phyloP scores from a whole-genome alignment of 2,888 invertebrate species.

The Carcina quercana region DNA sequence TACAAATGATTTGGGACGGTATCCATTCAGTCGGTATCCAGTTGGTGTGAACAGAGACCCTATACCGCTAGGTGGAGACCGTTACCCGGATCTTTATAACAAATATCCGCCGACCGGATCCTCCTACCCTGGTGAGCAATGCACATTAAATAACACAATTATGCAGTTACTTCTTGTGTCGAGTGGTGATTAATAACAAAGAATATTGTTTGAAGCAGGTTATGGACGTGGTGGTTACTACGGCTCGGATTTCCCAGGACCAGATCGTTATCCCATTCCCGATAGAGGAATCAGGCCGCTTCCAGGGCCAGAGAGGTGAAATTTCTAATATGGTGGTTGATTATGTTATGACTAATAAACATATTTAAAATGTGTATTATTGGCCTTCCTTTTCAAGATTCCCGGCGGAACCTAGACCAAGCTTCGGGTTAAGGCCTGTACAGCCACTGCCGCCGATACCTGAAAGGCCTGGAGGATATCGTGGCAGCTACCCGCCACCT shows the following conservation, averaged over 20 bases:
- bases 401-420: conserved; percentile 59
- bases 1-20: conserved; percentile 56
- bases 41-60: conserved; percentile 67
- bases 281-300: conserved; percentile 52
- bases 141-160: not conserved
- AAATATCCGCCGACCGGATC: conserved; percentile 76
- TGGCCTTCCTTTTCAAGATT: conserved; percentile 34
- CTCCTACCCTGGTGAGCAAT: conserved; percentile 64
- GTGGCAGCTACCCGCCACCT: conserved; percentile 62
- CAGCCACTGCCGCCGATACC: conserved; percentile 6
- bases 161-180: not conserved
- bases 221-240: conserved; percentile 61
- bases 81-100: conserved; percentile 67
- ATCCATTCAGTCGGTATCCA: conserved; percentile 59
- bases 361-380: not conserved
- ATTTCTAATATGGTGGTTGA: not conserved
- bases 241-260: conserved; percentile 43
- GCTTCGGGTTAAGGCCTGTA: conserved; percentile 34
- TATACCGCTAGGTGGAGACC: conserved; percentile 63
- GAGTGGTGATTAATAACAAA: too few relatives aligned
- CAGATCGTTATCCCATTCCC: conserved; percentile 55
- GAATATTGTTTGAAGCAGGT: conserved; percentile 33
- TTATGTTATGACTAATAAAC: not conserved
- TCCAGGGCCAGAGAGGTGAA: conserved; percentile 38
- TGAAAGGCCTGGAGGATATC: conserved; percentile 68